phyloP scores from a whole-genome alignment of 30 jellyfish, hydroid and myxozoan genomes.

The Aurelia sp. region DNA sequence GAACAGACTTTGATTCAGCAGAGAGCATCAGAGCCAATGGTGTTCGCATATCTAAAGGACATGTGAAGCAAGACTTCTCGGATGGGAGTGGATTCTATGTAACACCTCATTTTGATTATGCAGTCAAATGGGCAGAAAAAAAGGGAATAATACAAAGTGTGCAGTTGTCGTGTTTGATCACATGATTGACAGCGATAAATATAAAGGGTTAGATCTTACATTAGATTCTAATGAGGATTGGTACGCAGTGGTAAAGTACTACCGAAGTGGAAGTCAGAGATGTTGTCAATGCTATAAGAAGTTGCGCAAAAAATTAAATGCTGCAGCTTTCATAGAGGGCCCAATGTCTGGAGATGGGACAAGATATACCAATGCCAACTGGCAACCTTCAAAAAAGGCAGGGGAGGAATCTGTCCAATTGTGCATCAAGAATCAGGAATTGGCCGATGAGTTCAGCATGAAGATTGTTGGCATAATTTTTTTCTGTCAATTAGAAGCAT shows the following conservation, averaged over 20 bases:
- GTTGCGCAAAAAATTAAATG: background rate
- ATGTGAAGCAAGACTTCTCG: slow-evolving; percentile 12
- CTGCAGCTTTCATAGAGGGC: background rate
- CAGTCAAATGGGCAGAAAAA: slow-evolving; percentile 5
- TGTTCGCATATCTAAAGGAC: background rate
- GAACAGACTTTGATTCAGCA: slow-evolving; percentile 5
- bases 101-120: background rate
- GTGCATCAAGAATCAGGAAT: slow-evolving; percentile 1
- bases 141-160: background rate
- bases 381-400: slow-evolving; percentile 3
- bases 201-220: slow-evolving; percentile 6
- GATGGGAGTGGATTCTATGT: slow-evolving; percentile 6
- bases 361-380: background rate
- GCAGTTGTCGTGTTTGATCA: no score
- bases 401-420: slow-evolving; percentile 5
- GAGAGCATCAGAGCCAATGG: slow-evolving; percentile 4
- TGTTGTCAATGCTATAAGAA: background rate
- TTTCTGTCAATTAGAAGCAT: background rate
- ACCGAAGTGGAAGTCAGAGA: background rate
- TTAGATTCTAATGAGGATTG: background rate
- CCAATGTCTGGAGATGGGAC: slow-evolving; percentile 5
- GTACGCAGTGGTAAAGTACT: background rate
- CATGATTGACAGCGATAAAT: background rate
- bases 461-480: slow-evolving; percentile 12
- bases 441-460: slow-evolving; percentile 13